phyloP scores from a whole-genome alignment of 2,797 vertebrate genomes.

The Gila robusta region DNA sequence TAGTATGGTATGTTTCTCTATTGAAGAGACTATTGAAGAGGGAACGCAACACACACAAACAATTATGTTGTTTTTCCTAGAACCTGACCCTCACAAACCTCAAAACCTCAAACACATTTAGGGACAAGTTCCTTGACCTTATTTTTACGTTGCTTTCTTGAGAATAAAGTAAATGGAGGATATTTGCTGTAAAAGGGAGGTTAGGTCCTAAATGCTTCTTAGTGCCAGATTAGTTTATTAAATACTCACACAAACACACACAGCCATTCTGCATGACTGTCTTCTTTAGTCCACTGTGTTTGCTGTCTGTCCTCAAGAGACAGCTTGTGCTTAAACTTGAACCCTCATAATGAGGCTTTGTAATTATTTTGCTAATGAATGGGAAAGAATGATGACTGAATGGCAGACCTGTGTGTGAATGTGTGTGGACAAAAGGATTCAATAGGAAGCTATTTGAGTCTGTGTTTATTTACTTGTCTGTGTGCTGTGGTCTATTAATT shows the following conservation, averaged over 20 bases:
- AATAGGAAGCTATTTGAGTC: not conserved
- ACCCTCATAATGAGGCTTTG: slow-evolving; percentile 13
- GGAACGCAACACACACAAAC: not conserved
- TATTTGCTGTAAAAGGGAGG: not conserved
- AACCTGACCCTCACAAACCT: not conserved
- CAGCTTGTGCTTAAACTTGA: slow-evolving; percentile 11
- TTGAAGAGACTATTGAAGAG: not conserved
- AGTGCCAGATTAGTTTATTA: not conserved
- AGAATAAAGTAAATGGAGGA: not conserved
- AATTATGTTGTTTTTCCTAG: not conserved
- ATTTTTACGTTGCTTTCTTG: not conserved
- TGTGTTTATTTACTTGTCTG: not conserved
- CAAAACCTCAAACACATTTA: not conserved
- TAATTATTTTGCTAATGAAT: slow-evolving; percentile 16
- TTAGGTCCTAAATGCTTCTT: not conserved
- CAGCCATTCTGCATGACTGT: not conserved
- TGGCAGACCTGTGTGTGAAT: not conserved
- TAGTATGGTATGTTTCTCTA: too few relatives aligned
- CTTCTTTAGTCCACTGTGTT: not conserved
- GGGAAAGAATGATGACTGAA: not conserved
- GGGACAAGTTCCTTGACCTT: not conserved
- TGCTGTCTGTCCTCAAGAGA: slow-evolving; percentile 1
- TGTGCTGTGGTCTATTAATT: not conserved
- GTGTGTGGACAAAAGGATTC: not conserved
- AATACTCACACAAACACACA: not conserved